phyloP scores from a whole-genome alignment of 2,113 vertebrate species.

The Lasiurus cinereus region DNA sequence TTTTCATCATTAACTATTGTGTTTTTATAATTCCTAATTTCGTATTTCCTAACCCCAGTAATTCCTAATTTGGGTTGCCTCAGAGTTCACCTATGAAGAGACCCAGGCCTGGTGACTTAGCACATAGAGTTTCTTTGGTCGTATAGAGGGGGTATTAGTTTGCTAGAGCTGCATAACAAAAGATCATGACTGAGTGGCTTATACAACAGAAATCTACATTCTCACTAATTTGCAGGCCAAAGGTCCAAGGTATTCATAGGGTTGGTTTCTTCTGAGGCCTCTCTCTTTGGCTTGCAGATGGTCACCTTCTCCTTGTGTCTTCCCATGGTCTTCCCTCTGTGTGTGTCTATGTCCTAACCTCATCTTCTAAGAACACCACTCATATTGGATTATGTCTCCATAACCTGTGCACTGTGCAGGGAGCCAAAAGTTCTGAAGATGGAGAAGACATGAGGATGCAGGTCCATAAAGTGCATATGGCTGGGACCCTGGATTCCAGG shows the following conservation, averaged over 20 bases:
- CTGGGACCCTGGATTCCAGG: neutral
- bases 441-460: neutral
- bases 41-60: neutral
- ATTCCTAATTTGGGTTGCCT: neutral
- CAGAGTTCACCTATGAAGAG: neutral
- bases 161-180: neutral
- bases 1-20: neutral
- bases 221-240: neutral
- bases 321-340: neutral
- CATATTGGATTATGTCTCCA: neutral
- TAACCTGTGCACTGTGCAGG: neutral
- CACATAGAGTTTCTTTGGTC: neutral
- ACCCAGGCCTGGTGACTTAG: neutral
- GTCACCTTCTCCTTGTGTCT: neutral
- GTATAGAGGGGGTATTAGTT: neutral
- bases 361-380: neutral
- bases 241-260: neutral
- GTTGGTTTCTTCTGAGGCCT: neutral
- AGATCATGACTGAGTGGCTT: no score
- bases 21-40: neutral
- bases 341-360: neutral
- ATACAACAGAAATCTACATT: neutral
- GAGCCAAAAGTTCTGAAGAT: neutral
- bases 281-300: neutral
- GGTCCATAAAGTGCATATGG: neutral